phyloP scores from a whole-genome alignment of 2,113 vertebrate genomes.

The Phaetusa simplex region DNA sequence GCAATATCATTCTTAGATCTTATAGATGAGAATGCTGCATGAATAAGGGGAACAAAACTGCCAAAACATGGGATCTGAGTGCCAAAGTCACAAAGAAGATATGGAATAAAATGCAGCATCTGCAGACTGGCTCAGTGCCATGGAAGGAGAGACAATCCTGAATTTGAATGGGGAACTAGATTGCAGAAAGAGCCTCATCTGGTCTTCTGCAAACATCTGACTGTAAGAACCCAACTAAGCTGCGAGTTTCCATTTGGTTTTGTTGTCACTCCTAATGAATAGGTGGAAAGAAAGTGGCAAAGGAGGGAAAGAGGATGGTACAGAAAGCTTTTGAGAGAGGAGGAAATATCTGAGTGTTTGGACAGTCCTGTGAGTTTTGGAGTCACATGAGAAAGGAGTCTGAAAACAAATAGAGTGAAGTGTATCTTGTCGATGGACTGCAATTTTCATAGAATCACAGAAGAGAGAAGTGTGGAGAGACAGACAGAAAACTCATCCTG shows the following conservation, averaged over 20 bases:
- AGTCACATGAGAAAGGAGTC: not conserved
- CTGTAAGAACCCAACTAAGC: not conserved
- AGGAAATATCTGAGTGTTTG: not conserved
- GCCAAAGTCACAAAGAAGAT: not conserved
- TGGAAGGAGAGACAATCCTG: not conserved
- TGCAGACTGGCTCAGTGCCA: not conserved
- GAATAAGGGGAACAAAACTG: not conserved
- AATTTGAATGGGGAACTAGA: slow-evolving; percentile 19
- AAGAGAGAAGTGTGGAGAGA: not conserved
- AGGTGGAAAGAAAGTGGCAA: not conserved
- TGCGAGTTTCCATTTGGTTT: slow-evolving; percentile 18
- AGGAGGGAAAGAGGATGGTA: not conserved
- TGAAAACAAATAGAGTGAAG: not conserved
- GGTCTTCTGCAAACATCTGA: not conserved
- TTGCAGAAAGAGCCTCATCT: not conserved
- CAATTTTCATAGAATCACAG: not conserved
- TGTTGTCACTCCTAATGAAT: not conserved
- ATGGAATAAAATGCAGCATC: not conserved
- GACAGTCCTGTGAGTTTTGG: not conserved
- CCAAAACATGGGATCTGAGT: not conserved
- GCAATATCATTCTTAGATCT: not conserved
- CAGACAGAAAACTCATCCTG: not conserved
- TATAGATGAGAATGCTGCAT: not conserved
- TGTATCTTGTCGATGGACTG: not conserved
- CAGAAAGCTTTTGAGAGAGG: not conserved